Evolutionary conservation across 2,888 invertebrate species (phyloP).

Genomic region (Euplexia lucipara): DNA sequence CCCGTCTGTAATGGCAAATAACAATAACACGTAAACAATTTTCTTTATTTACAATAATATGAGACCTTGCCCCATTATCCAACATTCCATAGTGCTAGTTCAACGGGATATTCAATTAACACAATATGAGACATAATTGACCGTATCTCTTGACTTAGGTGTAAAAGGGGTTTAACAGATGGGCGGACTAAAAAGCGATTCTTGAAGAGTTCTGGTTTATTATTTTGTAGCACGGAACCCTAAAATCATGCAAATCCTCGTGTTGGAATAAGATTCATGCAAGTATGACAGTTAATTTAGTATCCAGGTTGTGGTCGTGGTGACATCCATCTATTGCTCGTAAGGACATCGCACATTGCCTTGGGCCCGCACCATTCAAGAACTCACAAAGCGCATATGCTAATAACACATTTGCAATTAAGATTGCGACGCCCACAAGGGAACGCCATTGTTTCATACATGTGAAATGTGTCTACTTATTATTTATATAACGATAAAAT

Average conservation of each 20-base stretch:
- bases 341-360: constrained; percentile 81
- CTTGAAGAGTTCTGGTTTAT: no score
- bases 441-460: constrained; percentile 85
- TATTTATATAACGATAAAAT: constrained; percentile 66
- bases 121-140: no score
- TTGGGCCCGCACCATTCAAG: constrained; percentile 84
- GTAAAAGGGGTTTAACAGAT: no score
- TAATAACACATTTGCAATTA: constrained; percentile 89
- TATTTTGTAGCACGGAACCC: no score
- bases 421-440: constrained; percentile 85
- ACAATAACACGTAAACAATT: no score
- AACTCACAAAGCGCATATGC: constrained; percentile 88
- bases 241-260: constrained; percentile 29
- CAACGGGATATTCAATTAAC: no score
- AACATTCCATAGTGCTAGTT: no score
- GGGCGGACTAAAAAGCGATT: no score
- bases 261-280: constrained; percentile 41
- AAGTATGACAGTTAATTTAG: constrained; percentile 53
- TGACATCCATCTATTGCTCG: constrained; percentile 73
- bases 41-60: no score
- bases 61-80: no score
- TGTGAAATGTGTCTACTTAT: constrained; percentile 76
- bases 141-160: no score
- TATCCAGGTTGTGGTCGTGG: constrained; percentile 56
- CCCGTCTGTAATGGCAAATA: no score